Conservation (phyloP, 2,797 vertebrate species). For the Merluccius polli region DNA sequence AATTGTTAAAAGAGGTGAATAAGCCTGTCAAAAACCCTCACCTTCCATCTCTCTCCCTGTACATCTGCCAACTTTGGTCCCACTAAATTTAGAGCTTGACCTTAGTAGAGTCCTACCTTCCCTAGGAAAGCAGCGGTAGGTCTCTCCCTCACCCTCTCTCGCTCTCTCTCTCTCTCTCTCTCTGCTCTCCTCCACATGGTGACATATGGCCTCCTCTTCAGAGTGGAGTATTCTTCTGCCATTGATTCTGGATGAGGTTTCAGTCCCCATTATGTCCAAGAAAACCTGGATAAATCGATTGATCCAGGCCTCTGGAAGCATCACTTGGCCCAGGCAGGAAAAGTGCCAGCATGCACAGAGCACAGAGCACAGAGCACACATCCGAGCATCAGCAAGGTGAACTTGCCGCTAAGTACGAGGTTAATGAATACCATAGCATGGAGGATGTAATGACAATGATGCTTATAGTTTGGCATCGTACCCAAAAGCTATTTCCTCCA, state of each 20-base stretch:
- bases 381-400: not conserved
- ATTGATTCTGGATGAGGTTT: slow-evolving; percentile 63
- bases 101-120: slow-evolving; percentile 46
- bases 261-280: slow-evolving; percentile 47
- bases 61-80: slow-evolving; percentile 10
- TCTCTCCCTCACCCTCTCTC: not conserved
- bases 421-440: not conserved
- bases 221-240: slow-evolving; percentile 39
- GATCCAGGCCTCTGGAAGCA: slow-evolving; percentile 23
- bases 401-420: not conserved
- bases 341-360: slow-evolving; percentile 2
- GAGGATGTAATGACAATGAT: not conserved
- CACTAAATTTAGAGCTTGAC: slow-evolving; percentile 52
- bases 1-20: slow-evolving; percentile 2
- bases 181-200: slow-evolving; percentile 20
- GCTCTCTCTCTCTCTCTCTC: not conserved
- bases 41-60: slow-evolving; percentile 1
- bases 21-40: slow-evolving; percentile 13
- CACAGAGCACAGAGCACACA: not conserved
- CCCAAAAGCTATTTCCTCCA: not conserved
- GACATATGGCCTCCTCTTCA: slow-evolving; percentile 43
- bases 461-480: not conserved
- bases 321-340: slow-evolving; percentile 23
- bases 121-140: slow-evolving; percentile 26
- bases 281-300: slow-evolving; percentile 37